A percentile compares a stretch with the other conserved stretches of the same genome.
Evolutionary conservation across 1,140 invertebrate genomes (phyloP).

Genomic region (Cepaea nemoralis): DNA sequence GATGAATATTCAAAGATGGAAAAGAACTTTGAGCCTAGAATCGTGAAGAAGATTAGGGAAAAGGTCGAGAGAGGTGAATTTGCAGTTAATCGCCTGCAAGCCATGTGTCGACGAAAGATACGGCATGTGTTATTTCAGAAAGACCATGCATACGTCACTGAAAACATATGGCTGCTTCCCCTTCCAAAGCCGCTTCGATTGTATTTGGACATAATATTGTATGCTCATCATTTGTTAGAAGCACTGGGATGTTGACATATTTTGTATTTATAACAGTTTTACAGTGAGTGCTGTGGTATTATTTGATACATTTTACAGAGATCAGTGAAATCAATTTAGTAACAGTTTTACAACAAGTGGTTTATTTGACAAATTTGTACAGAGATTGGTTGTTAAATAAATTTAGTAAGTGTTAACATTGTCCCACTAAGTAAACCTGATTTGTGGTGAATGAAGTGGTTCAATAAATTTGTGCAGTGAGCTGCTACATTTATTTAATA

Average conservation of each 20-base stretch:
- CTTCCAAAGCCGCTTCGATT: constrained; percentile 16
- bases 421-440: too few species aligned
- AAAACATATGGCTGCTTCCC: constrained; percentile 30
- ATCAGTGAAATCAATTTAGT: too few species aligned
- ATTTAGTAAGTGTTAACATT: too few species aligned
- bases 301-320: too few species aligned
- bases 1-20: constrained; percentile 35
- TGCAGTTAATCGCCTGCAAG: neutral
- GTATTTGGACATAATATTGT: constrained; percentile 27
- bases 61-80: constrained; percentile 21
- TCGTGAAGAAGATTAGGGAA: constrained; percentile 10
- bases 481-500: too few species aligned
- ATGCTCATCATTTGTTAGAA: constrained; percentile 28
- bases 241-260: constrained; percentile 3
- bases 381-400: too few species aligned
- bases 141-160: constrained; percentile 10
- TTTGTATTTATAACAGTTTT: neutral
- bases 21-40: constrained; percentile 3
- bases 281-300: too few species aligned
- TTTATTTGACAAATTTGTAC: too few species aligned
- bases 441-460: too few species aligned
- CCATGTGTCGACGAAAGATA: constrained; percentile 18
- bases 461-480: too few species aligned
- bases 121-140: constrained; percentile 4
- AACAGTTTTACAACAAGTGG: too few species aligned